Base-by-base conservation (phyloP, 2,113 vertebrate species). In the Sula dactylatra region DNA sequence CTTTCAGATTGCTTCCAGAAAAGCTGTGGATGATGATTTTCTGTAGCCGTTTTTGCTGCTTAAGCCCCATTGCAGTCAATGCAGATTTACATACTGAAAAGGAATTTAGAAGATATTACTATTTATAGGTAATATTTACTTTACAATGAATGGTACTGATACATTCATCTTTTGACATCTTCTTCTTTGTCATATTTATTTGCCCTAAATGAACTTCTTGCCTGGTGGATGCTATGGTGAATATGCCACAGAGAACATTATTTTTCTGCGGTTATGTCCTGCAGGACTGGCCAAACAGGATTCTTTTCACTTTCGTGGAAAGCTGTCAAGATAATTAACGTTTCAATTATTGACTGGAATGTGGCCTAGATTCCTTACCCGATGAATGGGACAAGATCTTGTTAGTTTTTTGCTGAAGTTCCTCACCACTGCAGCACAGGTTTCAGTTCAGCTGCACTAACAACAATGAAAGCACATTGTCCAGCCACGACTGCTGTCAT, bases 311-410 rank as follows among this genome's bases (percentile, higher is more conserved):
- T 38, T 92, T 83, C 79, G 71, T 44, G 59, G 79, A 96, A 95
- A 92, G 74, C 85, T 88, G 85, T 93, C 90, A 81, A 83, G 96
- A 90, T 85, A 96, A 96, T 96, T 93, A 92, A 93, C 21, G 13
- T 90, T 95, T 95, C 85, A 90, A 83, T 95, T 86, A 90, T 80
- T 93, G 94, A 86, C 90, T 86, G 92, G 93, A 92, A 93, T 66
- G 76, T 6, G 15, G 45, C 79, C 95, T 92, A 77, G 50, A 95
- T 95, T 88, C 71, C 81, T 95, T 67, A 85, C 67, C 74, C 64
- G 76, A 82, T 81, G 67, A 73, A 73, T 80, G 64, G 50, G 64
- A 78, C 34, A 69, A 91, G 67, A 82, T 93, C 64, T 83, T 93
- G 61, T 86, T 45, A 16, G 2, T 9, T 67, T 93, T 94, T 86